Evolutionary conservation across 2,113 vertebrate species (phyloP), one percentile per base, ranked within the genome.

Genomic region (Pomatostomus ruficeps): DNA sequence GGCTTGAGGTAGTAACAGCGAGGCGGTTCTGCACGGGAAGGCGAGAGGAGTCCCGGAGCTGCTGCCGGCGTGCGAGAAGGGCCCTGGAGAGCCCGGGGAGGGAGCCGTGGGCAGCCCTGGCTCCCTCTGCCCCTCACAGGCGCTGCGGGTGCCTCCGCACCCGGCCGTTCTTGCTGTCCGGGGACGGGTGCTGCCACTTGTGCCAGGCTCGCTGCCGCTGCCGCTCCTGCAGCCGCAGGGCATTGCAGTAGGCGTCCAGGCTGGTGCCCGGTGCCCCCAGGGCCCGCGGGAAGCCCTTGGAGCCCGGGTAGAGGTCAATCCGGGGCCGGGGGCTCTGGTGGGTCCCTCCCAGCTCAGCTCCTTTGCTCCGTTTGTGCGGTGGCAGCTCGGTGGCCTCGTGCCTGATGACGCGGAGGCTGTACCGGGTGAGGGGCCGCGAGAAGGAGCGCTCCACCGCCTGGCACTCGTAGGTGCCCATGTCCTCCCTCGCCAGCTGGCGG

Each of bases 151-250:
- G 98, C 97, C 98, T 96, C 79, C 98, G 96, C 43, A 98, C 98
- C 6, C 98, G 95, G 29, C 98, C 95, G 22, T 97, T 98, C 91
- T 96, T 97, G 96, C 90, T 96, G 89, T 98, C 98, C 0, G 82
- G 31, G 31, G 91, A 72, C 4, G 71, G 48, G 33, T 98, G 98
- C 66, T 98, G 98, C 98, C 98, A 97, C 92, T 98, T 98, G 1
- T 95, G 89, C 86, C 98, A 98, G 28, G 97, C 84, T 28, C 98
- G 98, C 94, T 98, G 98, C 94, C 97, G 96, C 26, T 98, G 97
- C 73, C 98, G 98, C 36, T 98, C 98, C 5, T 98, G 97, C 77
- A 97, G 98, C 97, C 98, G 98, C 89, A 99, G 97, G 77, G 98
- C 97, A 24, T 98, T 97, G 67, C 98, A 99, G 94, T 98, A 98